A percentile compares a stretch with the other conserved stretches of the same genome.
These are phyloP conservation scores for Podilymbus podiceps DNA, from an alignment of 2,113 vertebrate species.

Conservation along the genomic window DNA sequence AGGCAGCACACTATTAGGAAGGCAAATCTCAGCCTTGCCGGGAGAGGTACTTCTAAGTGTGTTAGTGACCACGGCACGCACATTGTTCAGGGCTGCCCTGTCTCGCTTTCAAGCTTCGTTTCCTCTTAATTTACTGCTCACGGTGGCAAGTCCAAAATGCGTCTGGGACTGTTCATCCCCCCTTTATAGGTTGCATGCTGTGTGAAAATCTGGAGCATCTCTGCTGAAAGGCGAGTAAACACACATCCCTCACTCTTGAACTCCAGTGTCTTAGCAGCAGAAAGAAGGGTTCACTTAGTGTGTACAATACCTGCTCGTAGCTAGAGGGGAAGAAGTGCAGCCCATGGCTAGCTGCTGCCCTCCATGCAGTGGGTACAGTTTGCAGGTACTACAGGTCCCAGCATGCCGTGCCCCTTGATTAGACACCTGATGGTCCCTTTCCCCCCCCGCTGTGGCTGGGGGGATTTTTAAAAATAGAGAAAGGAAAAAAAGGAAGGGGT, in stretches of 20 bases:
- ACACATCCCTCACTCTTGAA: conserved; percentile 56
- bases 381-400: not conserved
- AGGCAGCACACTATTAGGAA: conserved; percentile 54
- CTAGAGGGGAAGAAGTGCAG: conserved; percentile 13
- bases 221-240: conserved; percentile 58
- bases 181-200: conserved; percentile 48
- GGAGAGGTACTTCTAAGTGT: conserved; percentile 61
- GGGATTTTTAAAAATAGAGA: not conserved
- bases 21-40: conserved; percentile 57
- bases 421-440: not conserved
- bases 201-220: conserved; percentile 61
- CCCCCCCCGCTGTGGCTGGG: not conserved
- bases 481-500: not conserved
- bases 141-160: conserved; percentile 55
- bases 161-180: conserved; percentile 52
- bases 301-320: not conserved
- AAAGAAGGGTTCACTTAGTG: conserved; percentile 27
- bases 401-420: conserved; percentile 13
- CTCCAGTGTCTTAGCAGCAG: conserved; percentile 47
- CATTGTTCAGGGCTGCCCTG: conserved; percentile 66
- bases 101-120: conserved; percentile 44
- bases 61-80: conserved; percentile 24
- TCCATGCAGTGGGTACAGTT: not conserved
- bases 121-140: conserved; percentile 62
- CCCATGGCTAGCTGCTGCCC: not conserved